Evolutionary conservation across 2,888 invertebrate genomes (phyloP), one percentile per base, ranked within the genome.

Genomic region (Willowsia nigromaculata): DNA sequence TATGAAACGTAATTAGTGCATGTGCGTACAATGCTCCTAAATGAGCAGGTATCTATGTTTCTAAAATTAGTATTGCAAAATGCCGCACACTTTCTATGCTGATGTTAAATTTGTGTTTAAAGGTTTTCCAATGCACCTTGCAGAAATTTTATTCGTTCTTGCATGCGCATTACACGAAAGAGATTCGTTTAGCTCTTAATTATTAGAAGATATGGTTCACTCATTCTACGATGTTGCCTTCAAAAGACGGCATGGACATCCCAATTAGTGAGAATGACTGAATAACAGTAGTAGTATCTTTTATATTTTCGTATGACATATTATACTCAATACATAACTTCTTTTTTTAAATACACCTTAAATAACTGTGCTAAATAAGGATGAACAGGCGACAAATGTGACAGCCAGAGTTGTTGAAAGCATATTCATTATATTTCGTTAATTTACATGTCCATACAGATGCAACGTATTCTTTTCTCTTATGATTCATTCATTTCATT

Each of bases 311-410:
- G 15, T 50, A 11, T 50, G 13, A 22, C 13, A 53, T n/a, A n/a
- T n/a, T n/a, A n/a, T n/a, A n/a, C n/a, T n/a, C n/a, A n/a, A n/a
- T n/a, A n/a, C n/a, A n/a, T n/a, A n/a, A n/a, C n/a, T n/a, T n/a
- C n/a, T n/a, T n/a, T n/a, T n/a, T n/a, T n/a, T n/a, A n/a, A n/a
- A n/a, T n/a, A n/a, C n/a, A n/a, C n/a, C n/a, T n/a, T 62, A 27
- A 9, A 27, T 18, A 22, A 2, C 4, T 71, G 18, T 33, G 11
- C 53, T 53, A 78, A 53, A 56, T 56, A 78, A 15, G 78, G 33
- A 78, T 37, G 56, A 78, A 78, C 37, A 56, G 78, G 78, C 56
- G 78, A 78, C 78, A 78, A 78, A 78, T 78, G 78, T 78, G 78
- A 56, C 56, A 37, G 78, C 56, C 18, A 18, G 33, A 78, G 56